A percentile compares a stretch with the other conserved stretches of the same genome.
Evolutionary conservation across 2,888 invertebrate species (phyloP).

Genomic region (Serrognathus titanus): DNA sequence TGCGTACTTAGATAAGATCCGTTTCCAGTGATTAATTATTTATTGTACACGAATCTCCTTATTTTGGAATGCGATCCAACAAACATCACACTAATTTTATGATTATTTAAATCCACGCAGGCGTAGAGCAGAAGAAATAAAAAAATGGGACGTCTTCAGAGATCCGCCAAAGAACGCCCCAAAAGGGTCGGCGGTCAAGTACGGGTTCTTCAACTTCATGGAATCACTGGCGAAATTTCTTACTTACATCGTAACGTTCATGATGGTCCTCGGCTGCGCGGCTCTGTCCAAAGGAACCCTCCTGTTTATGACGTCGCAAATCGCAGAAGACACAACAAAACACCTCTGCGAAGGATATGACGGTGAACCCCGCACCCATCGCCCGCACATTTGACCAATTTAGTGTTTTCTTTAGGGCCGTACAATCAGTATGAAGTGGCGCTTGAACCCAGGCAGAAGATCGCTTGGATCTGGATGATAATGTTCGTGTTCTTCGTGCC

Average conservation of each 20-base stretch:
- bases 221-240: slow-evolving; percentile 66
- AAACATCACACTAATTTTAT: too few relatives aligned
- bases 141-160: slow-evolving; percentile 79
- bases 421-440: not conserved
- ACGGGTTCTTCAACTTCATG: slow-evolving; percentile 61
- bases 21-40: too few relatives aligned
- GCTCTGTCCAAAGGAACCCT: slow-evolving; percentile 71
- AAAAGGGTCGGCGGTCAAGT: slow-evolving; percentile 65
- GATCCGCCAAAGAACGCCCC: slow-evolving; percentile 65
- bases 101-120: not conserved
- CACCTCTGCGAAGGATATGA: slow-evolving; percentile 42
- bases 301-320: slow-evolving; percentile 70
- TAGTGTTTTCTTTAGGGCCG: not conserved
- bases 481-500: slow-evolving; percentile 73
- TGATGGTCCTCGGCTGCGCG: slow-evolving; percentile 62
- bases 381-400: too few relatives aligned
- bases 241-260: slow-evolving; percentile 66
- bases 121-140: slow-evolving; percentile 42
- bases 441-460: slow-evolving; percentile 45
- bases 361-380: slow-evolving; percentile 53
- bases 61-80: too few relatives aligned
- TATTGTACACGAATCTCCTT: too few relatives aligned
- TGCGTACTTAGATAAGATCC: too few relatives aligned
- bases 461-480: slow-evolving; percentile 77
- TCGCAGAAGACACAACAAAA: slow-evolving; percentile 34